Conservation (phyloP, 2,113 vertebrate genomes). For the Steatornis caripensis region DNA sequence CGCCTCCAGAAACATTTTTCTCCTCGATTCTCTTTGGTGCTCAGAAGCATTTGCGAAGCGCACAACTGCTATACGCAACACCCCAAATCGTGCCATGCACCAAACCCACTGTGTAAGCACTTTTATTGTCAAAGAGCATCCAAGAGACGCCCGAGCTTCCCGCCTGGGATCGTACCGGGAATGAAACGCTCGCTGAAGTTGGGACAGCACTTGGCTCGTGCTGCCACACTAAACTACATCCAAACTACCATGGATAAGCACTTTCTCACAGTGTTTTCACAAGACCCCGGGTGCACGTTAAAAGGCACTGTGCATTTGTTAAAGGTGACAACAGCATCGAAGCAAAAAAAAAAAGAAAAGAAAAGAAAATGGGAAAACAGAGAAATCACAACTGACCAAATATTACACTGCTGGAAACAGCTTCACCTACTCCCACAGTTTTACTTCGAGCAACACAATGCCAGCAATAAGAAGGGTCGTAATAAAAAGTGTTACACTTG, state of each 20-base stretch:
- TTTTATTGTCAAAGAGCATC: rapidly evolving
- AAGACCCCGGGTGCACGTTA: not conserved
- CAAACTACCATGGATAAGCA: not conserved
- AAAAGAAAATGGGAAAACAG: too few species aligned
- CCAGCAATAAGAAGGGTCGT: not conserved
- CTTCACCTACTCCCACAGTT: not conserved
- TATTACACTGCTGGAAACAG: not conserved
- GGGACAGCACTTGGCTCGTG: not conserved
- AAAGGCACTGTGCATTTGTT: not conserved
- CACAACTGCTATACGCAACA: not conserved
- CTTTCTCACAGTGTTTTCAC: not conserved
- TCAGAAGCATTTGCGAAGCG: not conserved
- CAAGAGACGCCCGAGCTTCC: not conserved
- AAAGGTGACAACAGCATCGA: not conserved
- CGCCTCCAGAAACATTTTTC: not conserved
- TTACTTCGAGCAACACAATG: not conserved
- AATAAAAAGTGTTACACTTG: not conserved
- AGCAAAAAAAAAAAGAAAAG: not conserved
- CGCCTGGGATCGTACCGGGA: rapidly evolving
- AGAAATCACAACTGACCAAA: not conserved
- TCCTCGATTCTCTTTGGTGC: not conserved
- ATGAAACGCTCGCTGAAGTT: rapidly evolving
- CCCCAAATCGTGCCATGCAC: not conserved
- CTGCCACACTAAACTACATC: not conserved
- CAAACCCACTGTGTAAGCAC: not conserved